Percentiles rank a stretch among this genome's conserved stretches.
Conservation (phyloP, 2,797 vertebrate genomes). For the Pteropus rufus region DNA sequence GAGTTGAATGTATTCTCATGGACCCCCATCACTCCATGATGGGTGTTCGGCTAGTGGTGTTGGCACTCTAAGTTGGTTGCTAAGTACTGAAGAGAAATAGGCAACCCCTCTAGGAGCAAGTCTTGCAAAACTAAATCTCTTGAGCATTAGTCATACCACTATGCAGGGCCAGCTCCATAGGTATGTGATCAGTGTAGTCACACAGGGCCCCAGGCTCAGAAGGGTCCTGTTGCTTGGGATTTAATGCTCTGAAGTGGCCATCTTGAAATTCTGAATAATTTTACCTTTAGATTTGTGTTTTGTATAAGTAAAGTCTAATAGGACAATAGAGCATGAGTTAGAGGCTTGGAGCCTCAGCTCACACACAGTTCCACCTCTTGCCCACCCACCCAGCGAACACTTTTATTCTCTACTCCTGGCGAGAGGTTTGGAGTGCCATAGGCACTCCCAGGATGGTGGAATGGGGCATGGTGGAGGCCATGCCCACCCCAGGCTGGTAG, state of each 20-base stretch:
- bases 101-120: background rate
- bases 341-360: background rate
- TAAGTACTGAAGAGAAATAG: background rate
- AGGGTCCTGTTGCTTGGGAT: background rate
- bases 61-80: background rate
- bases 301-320: background rate
- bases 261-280: background rate
- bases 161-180: background rate
- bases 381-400: background rate
- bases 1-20: slow-evolving; percentile 34
- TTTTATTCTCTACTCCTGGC: background rate
- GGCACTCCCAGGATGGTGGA: background rate
- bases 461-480: background rate
- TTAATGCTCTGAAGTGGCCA: background rate
- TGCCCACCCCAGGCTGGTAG: background rate
- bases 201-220: background rate
- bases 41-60: background rate
- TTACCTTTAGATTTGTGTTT: background rate
- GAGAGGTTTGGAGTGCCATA: background rate
- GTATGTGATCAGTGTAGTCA: background rate
- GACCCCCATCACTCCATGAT: background rate
- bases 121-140: background rate
- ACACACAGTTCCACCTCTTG: background rate
- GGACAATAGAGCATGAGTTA: background rate
- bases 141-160: background rate